These are phyloP conservation scores for Myocastor coypus DNA, from an alignment of 2,113 vertebrate genomes.

Conservation along the genomic window DNA sequence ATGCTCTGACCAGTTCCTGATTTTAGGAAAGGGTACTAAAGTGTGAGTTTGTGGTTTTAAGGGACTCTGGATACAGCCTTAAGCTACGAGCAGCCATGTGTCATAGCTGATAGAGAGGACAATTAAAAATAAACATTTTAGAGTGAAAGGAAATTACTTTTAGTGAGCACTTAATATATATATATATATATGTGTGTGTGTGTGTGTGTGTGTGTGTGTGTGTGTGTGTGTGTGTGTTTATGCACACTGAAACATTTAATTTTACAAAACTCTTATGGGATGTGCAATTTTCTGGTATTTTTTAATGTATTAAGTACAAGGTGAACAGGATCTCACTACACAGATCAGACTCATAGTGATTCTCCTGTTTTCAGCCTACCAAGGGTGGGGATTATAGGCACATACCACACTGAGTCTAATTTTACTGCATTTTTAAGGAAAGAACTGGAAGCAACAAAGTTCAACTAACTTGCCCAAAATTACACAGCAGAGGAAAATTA, in stretches of 20 bases:
- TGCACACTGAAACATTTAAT: background rate
- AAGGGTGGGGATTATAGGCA: too few species aligned
- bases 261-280: background rate
- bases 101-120: background rate
- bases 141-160: background rate
- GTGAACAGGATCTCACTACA: too few species aligned
- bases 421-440: conserved; percentile 26
- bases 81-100: background rate
- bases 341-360: too few species aligned
- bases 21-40: conserved; percentile 32
- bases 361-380: too few species aligned
- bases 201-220: too few species aligned
- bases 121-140: conserved; percentile 28
- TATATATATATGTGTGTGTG: too few species aligned
- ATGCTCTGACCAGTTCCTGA: conserved; percentile 5
- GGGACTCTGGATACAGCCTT: conserved; percentile 6
- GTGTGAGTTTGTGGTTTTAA: background rate
- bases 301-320: background rate
- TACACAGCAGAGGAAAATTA: background rate
- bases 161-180: background rate
- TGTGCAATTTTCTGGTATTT: background rate
- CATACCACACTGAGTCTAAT: too few species aligned
- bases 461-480: conserved; percentile 3
- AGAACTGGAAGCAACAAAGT: background rate
- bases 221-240: background rate